Percentiles rank a stretch among this genome's conserved stretches.
Evolutionary conservation across 2,113 vertebrate species (phyloP).

Genomic region (Oenanthe oenanthe): DNA sequence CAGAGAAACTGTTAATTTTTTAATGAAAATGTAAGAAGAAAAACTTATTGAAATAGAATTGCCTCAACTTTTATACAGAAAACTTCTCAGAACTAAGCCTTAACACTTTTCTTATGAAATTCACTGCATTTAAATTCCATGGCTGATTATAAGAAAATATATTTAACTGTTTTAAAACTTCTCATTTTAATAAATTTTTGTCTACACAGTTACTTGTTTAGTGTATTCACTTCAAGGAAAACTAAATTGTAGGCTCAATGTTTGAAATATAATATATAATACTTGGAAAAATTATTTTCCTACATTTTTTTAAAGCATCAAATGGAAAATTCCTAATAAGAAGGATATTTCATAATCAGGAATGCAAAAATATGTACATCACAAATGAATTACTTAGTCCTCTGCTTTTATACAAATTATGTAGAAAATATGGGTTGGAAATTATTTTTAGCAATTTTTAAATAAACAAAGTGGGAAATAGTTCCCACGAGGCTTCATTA

Average conservation of each 20-base stretch:
- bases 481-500: slow-evolving; percentile 19
- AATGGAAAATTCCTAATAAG: slow-evolving; percentile 5
- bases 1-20: not conserved
- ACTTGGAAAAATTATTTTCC: not conserved
- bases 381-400: not conserved
- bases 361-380: not conserved
- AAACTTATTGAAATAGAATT: not conserved
- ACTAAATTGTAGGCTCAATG: not conserved
- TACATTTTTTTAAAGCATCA: slow-evolving; percentile 1
- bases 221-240: not conserved
- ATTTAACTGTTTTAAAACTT: not conserved
- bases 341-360: not conserved
- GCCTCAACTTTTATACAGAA: not conserved
- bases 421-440: slow-evolving; percentile 9
- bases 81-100: not conserved
- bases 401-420: slow-evolving; percentile 40
- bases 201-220: not conserved
- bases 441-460: slow-evolving; percentile 22
- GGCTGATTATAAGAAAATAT: not conserved
- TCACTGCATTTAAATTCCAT: not conserved
- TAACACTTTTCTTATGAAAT: not conserved
- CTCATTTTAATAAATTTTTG: not conserved
- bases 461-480: slow-evolving; percentile 29
- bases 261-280: not conserved
- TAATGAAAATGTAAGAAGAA: not conserved